Conservation (phyloP, 2,888 invertebrate species). For the Priocnemis perturbator region DNA sequence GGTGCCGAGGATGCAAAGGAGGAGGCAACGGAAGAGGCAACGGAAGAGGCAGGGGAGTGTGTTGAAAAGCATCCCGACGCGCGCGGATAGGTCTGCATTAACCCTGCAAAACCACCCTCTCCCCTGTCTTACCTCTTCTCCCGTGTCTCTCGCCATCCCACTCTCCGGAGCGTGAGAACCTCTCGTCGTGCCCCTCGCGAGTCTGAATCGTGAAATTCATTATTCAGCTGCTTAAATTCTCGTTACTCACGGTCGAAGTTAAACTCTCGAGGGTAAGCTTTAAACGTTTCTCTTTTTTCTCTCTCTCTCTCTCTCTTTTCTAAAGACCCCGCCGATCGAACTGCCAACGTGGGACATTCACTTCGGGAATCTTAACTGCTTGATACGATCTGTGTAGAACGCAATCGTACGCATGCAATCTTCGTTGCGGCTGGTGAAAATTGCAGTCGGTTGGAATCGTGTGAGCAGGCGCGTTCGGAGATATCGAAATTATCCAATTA, state of each 20-base stretch:
- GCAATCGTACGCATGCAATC: too few relatives aligned
- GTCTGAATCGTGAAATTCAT: conserved; percentile 27
- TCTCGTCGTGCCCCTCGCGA: conserved; percentile 4
- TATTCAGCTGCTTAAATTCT: conserved; percentile 11
- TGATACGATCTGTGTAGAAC: too few relatives aligned
- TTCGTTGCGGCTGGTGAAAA: too few relatives aligned
- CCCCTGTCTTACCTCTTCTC: not conserved
- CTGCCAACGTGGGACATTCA: too few relatives aligned
- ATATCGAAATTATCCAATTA: too few relatives aligned
- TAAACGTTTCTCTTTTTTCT: conserved; percentile 16
- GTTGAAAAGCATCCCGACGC: conserved; percentile 21
- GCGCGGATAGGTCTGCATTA: conserved; percentile 25
- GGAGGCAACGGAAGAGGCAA: not conserved
- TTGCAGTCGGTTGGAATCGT: too few relatives aligned
- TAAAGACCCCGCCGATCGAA: not conserved
- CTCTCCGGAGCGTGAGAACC: not conserved
- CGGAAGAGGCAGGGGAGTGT: conserved; percentile 1
- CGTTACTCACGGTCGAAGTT: conserved; percentile 1
- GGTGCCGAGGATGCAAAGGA: conserved; percentile 1
- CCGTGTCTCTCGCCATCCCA: conserved; percentile 12
- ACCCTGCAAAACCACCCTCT: conserved; percentile 14
- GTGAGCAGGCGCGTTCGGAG: too few relatives aligned
- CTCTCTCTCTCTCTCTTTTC: not conserved
- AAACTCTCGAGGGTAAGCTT: too few relatives aligned
- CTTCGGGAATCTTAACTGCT: too few relatives aligned